These are phyloP conservation scores for Rhagoletis zephyria DNA, from an alignment of 1,140 invertebrate genomes.

Conservation along the genomic window DNA sequence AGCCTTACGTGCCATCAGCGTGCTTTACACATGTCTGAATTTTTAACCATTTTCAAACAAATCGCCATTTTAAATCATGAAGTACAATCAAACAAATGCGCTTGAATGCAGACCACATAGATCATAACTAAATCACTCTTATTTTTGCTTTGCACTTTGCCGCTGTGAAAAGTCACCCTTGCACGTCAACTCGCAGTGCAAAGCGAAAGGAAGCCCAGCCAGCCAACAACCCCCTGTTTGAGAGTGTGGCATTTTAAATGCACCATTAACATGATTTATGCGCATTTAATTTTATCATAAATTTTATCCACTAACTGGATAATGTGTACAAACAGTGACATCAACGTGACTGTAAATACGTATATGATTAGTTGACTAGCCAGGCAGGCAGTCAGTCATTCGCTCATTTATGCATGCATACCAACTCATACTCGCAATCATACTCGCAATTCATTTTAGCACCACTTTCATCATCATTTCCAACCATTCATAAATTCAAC, in stretches of 20 bases:
- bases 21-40: not conserved
- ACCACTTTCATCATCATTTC: not conserved
- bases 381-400: not conserved
- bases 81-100: not conserved
- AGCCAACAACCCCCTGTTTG: not conserved
- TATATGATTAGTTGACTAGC: not conserved
- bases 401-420: slow-evolving; percentile 13
- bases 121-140: not conserved
- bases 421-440: not conserved
- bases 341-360: not conserved
- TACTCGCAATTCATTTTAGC: not conserved
- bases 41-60: not conserved
- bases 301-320: slow-evolving; percentile 42
- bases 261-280: slow-evolving; percentile 51
- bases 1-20: too few relatives aligned
- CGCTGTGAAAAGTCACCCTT: not conserved
- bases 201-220: not conserved
- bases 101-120: not conserved
- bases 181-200: not conserved
- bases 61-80: not conserved
- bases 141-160: not conserved
- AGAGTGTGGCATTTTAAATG: slow-evolving; percentile 39
- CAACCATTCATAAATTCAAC: slow-evolving; percentile 45
- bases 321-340: slow-evolving; percentile 39
- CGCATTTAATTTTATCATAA: slow-evolving; percentile 47